Evolutionary conservation across 2,113 vertebrate genomes (phyloP).

Genomic region (human): DNA sequence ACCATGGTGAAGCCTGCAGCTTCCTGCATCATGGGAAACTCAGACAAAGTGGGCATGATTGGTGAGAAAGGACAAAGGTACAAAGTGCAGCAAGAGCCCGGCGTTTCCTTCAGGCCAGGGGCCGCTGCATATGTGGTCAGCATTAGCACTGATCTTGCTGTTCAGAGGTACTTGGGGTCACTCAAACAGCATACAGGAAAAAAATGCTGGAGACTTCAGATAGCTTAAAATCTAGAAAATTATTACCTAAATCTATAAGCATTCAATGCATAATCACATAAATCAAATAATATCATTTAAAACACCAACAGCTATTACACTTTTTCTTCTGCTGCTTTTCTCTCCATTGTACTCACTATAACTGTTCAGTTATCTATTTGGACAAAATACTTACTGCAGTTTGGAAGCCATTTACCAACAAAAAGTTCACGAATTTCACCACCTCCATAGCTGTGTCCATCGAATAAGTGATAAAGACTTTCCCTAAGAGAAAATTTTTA

Average conservation of each 20-base stretch:
- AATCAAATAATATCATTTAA: conserved; percentile 26
- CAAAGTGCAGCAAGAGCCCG: not conserved
- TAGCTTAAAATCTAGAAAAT: conserved; percentile 39
- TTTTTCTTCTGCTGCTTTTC: not conserved
- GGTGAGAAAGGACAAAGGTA: not conserved
- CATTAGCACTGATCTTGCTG: not conserved
- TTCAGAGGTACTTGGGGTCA: not conserved
- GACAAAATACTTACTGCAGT: conserved; percentile 86
- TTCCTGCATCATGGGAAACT: not conserved
- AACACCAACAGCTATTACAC: conserved; percentile 31
- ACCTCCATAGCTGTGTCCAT: conserved; percentile 86
- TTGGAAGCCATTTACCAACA: conserved; percentile 88
- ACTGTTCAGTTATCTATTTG: not conserved
- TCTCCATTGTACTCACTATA: not conserved
- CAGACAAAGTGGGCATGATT: not conserved
- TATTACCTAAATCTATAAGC: not conserved
- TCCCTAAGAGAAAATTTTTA: conserved; percentile 82
- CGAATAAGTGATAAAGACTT: conserved; percentile 90
- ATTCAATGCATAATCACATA: conserved; percentile 15
- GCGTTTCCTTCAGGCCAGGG: not conserved
- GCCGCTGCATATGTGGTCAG: not conserved
- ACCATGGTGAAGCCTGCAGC: not conserved
- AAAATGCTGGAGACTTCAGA: not conserved
- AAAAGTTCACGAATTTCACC: conserved; percentile 88
- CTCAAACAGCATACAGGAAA: not conserved